Base-by-base conservation (phyloP, 2,113 vertebrate species). In the Procapra przewalskii region DNA sequence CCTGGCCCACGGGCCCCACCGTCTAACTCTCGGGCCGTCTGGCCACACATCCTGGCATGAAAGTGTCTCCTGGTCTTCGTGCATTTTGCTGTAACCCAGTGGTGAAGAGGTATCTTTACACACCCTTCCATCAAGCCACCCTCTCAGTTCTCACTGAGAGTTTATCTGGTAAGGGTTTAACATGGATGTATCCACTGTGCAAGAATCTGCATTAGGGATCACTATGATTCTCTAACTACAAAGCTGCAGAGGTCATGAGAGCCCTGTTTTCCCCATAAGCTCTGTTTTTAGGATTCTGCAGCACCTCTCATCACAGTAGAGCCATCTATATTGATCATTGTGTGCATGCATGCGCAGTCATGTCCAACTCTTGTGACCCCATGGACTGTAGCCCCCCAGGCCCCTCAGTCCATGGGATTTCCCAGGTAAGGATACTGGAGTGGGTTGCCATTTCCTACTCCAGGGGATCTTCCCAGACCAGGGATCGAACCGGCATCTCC, bases 1-100 rank as follows among this genome's bases (percentile, higher is more conserved):
- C 4, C 21, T 0, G 0, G 31, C 23, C 48, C 16, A 2, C 0
- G 1, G 0, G 0, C 64, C 12, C 36, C n/a, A 2, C 60, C 29
- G 3, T 13, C 45, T 23, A 36, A n/a, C 23, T 23, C 59, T 14
- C 0, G 1, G 27, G 67, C 83, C 1, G 0, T 6, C 33, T 29
- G 50, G 82, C 7, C 48, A 31, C 23, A 0, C 0, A 55, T 15
- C 50, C 54, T 43, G 36, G 17, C 1, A 0, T 40, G 36, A 43
- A 86, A 55, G 52, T 0, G 7, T 84, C 88, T 85, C 82, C 48
- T 48, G 7, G 7, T 29, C 55, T 57, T 1, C 1, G 23, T 16
- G 27, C 21, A 5, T 5, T 64, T 40, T 48, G 9, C 19, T 12
- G 5, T 4, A n/a, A 77, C 48, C 50, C n/a, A 33, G 62, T 9